Evolutionary conservation across 2,888 invertebrate genomes (phyloP).

Genomic region (Rhodophaea formosa): DNA sequence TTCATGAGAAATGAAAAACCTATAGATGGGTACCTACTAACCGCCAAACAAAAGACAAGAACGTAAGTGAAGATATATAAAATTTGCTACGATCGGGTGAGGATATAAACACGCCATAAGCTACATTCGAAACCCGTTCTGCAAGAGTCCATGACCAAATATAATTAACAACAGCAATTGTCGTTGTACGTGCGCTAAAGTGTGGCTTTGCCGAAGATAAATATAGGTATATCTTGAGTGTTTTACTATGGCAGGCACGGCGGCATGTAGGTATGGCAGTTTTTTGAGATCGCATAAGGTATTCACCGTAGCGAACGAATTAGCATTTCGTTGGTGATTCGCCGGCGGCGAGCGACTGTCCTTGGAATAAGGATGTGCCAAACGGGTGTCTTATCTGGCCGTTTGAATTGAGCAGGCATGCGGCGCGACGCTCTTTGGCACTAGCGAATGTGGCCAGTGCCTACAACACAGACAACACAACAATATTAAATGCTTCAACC

Average conservation of each 20-base stretch:
- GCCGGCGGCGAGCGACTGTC: slow-evolving; percentile 54
- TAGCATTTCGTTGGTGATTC: slow-evolving; percentile 71
- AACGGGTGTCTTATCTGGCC: slow-evolving; percentile 58
- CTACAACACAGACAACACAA: too few relatives aligned
- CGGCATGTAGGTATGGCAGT: slow-evolving; percentile 46
- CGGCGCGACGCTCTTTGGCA: background rate
- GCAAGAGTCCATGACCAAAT: slow-evolving; percentile 33
- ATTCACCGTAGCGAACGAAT: slow-evolving; percentile 69
- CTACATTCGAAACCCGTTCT: slow-evolving; percentile 26
- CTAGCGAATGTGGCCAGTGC: background rate
- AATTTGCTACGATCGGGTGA: background rate
- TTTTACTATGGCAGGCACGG: slow-evolving; percentile 45
- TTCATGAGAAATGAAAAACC: background rate
- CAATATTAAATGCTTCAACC: too few relatives aligned
- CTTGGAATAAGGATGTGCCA: slow-evolving; percentile 76
- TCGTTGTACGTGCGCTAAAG: slow-evolving; percentile 39
- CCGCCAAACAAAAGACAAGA: background rate
- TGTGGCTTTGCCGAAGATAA: slow-evolving; percentile 33
- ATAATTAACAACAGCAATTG: slow-evolving; percentile 47
- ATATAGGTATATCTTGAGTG: slow-evolving; percentile 43
- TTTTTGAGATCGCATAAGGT: slow-evolving; percentile 64
- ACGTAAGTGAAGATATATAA: background rate
- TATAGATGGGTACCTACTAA: background rate
- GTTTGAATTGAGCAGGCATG: slow-evolving; percentile 35
- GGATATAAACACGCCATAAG: slow-evolving; percentile 18